Evolutionary conservation across 2,888 invertebrate species (phyloP).

Genomic region (Cheilosia variabilis): DNA sequence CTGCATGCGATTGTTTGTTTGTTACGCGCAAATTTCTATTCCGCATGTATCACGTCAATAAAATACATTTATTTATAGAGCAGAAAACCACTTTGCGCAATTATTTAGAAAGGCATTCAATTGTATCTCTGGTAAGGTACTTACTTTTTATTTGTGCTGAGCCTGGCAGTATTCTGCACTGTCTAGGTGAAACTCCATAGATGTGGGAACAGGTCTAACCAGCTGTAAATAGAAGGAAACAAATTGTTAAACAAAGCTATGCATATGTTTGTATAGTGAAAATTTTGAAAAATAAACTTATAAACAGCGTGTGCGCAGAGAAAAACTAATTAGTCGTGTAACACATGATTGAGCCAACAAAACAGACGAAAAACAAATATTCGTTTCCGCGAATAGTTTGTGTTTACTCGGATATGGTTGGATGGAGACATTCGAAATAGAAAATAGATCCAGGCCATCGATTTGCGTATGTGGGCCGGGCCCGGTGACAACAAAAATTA

Average conservation of each 20-base stretch:
- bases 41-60: conserved; percentile 5
- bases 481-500: conserved; percentile 12
- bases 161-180: conserved; percentile 99
- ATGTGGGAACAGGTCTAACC: conserved; percentile 95
- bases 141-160: conserved; percentile 95
- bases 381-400: conserved; percentile 27
- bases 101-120: not conserved
- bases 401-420: conserved; percentile 29
- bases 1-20: conserved; percentile 1
- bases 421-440: conserved; percentile 19
- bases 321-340: conserved; percentile 45
- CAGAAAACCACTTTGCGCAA: conserved; percentile 11
- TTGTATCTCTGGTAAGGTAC: conserved; percentile 65
- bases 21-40: not conserved
- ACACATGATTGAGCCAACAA: conserved; percentile 32
- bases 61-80: conserved; percentile 36
- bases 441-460: conserved; percentile 47
- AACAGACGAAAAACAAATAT: conserved; percentile 6
- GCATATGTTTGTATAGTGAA: conserved; percentile 34
- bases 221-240: conserved; percentile 86
- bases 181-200: conserved; percentile 99
- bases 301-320: conserved; percentile 15
- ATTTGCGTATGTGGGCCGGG: conserved; percentile 16
- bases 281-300: conserved; percentile 27
- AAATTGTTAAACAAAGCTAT: conserved; percentile 23